phyloP scores from a whole-genome alignment of 1,140 invertebrate species.

The Thrips palmi region DNA sequence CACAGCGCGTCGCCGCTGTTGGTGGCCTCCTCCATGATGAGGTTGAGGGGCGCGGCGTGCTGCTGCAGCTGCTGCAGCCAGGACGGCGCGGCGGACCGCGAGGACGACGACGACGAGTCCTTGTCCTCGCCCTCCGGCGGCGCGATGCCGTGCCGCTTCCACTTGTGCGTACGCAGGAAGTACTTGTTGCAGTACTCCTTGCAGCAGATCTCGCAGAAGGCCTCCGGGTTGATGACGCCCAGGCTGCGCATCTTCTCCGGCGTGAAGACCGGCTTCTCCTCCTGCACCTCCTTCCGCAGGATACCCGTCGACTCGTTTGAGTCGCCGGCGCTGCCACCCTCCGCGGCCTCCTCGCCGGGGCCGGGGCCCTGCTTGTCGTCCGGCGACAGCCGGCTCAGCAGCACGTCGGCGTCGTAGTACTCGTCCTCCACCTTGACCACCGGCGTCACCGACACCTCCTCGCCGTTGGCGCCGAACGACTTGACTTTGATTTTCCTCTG shows the following conservation, averaged over 20 bases:
- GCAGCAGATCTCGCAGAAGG: conserved; percentile 85
- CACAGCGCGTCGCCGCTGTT: conserved; percentile 27
- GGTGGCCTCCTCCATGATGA: conserved; percentile 33
- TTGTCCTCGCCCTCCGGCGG: conserved; percentile 34
- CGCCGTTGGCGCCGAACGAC: no score
- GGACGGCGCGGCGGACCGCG: conserved; percentile 10
- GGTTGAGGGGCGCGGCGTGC: conserved; percentile 25
- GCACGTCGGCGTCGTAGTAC: no score
- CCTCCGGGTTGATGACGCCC: conserved; percentile 68
- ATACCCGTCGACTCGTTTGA: no score
- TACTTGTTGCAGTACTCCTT: conserved; percentile 94
- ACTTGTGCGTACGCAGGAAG: conserved; percentile 78
- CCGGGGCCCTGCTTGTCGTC: no score
- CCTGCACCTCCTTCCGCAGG: no score
- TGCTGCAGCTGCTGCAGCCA: conserved; percentile 12
- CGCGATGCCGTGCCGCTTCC: conserved; percentile 56
- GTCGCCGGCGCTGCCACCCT: no score
- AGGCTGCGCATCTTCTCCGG: conserved; percentile 48
- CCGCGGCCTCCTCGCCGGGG: no score
- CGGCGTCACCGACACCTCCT: no score
- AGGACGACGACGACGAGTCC: no score
- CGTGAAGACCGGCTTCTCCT: conserved; percentile 40
- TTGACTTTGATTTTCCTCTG: no score
- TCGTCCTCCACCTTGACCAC: no score
- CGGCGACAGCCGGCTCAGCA: no score